Conservation (phyloP, 1,140 invertebrate species). For the Bombus impatiens region DNA sequence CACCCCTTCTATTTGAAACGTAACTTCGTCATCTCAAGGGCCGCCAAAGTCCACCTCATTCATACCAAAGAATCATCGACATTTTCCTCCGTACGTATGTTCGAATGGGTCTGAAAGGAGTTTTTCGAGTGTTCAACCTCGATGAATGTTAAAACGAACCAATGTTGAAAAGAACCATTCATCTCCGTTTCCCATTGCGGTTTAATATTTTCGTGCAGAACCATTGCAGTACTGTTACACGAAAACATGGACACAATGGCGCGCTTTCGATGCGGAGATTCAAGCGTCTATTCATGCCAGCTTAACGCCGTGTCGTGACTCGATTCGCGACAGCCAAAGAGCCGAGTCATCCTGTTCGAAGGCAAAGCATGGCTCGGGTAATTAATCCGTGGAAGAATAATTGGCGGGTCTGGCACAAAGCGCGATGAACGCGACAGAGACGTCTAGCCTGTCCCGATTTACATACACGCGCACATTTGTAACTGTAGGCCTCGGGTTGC, state of each 20-base stretch:
- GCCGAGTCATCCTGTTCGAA: background rate
- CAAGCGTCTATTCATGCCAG: background rate
- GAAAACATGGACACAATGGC: background rate
- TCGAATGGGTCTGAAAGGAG: background rate
- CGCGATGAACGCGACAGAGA: background rate
- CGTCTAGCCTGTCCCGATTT: background rate
- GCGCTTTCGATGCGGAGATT: background rate
- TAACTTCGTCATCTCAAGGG: background rate
- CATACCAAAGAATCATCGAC: background rate
- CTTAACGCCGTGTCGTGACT: background rate
- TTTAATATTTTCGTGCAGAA: background rate
- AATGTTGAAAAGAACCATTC: background rate
- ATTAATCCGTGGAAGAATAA: constrained; percentile 20
- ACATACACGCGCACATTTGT: background rate
- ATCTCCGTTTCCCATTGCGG: background rate
- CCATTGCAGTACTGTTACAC: background rate
- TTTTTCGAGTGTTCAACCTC: background rate
- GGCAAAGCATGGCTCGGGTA: background rate
- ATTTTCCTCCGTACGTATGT: background rate
- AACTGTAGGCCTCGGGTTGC: background rate
- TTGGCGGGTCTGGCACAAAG: background rate
- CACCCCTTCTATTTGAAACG: background rate
- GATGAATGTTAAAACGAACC: background rate
- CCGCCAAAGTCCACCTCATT: background rate
- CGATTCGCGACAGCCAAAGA: background rate